Conservation (phyloP, 2,113 vertebrate genomes). For the Eulemur rufifrons region DNA sequence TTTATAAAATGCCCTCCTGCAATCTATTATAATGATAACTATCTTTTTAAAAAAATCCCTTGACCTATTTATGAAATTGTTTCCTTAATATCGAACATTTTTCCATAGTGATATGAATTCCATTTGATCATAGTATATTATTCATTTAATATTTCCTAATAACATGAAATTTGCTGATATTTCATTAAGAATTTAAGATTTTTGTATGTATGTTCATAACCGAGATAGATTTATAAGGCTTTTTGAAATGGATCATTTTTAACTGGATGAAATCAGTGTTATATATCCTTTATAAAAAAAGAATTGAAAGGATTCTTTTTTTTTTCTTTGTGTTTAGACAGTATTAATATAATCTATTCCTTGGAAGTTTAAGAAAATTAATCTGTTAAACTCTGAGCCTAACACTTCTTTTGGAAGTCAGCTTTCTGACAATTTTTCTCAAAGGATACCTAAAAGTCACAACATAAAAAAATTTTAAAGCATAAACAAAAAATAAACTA, state of each 20-base stretch:
- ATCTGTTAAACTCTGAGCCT: not conserved
- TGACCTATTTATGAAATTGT: not conserved
- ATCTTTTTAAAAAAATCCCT: not conserved
- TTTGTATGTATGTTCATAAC: not conserved
- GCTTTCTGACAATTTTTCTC: conserved; percentile 11
- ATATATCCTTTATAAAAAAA: not conserved
- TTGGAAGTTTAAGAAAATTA: conserved; percentile 27
- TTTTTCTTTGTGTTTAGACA: not conserved
- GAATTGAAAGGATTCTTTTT: not conserved
- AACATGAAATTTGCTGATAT: conserved; percentile 24
- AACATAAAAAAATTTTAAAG: conserved; percentile 21
- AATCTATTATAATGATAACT: not conserved
- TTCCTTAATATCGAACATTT: conserved; percentile 2
- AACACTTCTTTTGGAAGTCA: not conserved
- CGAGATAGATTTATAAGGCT: not conserved
- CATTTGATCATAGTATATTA: not conserved
- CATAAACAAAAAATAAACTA: not conserved
- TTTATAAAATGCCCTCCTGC: not conserved
- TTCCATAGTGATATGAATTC: not conserved
- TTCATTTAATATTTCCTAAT: not conserved
- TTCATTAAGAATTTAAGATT: not conserved
- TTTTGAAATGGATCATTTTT: not conserved
- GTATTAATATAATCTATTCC: not conserved
- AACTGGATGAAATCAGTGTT: not conserved
- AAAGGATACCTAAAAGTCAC: not conserved